Evolutionary conservation across 2,888 invertebrate species (phyloP).

Genomic region (Galeruca laticollis): DNA sequence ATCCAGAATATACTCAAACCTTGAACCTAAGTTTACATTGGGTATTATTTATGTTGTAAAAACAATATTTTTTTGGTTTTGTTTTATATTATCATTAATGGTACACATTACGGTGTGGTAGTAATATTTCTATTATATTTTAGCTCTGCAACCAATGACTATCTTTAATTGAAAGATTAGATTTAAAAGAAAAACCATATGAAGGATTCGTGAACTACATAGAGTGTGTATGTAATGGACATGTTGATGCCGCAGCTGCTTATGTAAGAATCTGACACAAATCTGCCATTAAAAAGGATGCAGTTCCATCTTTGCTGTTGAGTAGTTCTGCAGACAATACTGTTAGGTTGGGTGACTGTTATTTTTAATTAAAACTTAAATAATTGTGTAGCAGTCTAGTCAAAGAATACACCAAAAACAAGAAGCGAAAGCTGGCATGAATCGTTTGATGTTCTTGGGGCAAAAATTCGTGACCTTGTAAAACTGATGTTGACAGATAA

Average conservation of each 20-base stretch:
- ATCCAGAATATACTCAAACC: no score
- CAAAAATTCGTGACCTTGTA: no score
- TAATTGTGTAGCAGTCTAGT: no score
- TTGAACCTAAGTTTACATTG: no score
- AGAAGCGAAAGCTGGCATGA: no score
- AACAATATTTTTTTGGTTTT: background rate
- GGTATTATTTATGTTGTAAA: no score
- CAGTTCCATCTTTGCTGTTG: background rate
- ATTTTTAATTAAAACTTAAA: no score
- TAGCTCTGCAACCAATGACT: background rate
- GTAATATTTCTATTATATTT: background rate
- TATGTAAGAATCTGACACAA: background rate
- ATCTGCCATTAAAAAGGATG: constrained; percentile 1
- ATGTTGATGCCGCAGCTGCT: background rate
- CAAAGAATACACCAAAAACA: no score
- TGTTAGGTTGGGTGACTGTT: background rate
- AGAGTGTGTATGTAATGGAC: background rate
- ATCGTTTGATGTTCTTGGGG: no score
- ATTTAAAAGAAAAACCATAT: background rate
- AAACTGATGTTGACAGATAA: no score
- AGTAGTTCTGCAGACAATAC: background rate
- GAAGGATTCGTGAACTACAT: background rate
- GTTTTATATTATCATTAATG: background rate
- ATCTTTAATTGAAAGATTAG: background rate
- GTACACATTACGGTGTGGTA: background rate